Evolutionary conservation across 1,140 invertebrate species (phyloP).

Genomic region (Heliothis virescens): DNA sequence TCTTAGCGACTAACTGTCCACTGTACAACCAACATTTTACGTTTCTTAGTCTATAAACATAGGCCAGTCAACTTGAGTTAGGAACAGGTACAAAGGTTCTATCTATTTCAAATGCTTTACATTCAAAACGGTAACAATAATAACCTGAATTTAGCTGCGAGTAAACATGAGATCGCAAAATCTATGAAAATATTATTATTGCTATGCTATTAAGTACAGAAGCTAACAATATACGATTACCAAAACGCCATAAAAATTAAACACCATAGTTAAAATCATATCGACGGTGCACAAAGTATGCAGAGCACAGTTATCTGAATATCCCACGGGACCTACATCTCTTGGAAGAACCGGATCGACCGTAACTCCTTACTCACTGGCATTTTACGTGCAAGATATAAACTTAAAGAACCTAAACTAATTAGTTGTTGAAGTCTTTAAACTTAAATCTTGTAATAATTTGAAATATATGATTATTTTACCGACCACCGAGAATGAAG

Average conservation of each 20-base stretch:
- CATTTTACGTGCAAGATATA: slow-evolving; percentile 11
- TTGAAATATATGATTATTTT: background rate
- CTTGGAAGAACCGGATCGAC: slow-evolving; percentile 19
- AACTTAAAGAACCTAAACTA: background rate
- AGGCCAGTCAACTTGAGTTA: slow-evolving; percentile 20
- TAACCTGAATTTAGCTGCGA: too few relatives aligned
- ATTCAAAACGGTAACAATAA: background rate
- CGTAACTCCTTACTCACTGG: slow-evolving; percentile 17
- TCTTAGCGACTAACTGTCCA: background rate
- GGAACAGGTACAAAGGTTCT: slow-evolving; percentile 16
- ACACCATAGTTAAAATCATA: slow-evolving; percentile 2
- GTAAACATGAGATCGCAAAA: too few relatives aligned
- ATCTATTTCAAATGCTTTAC: slow-evolving; percentile 2
- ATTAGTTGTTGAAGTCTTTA: background rate
- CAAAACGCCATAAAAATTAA: slow-evolving; percentile 5
- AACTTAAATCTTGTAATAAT: slow-evolving; percentile 1
- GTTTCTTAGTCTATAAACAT: slow-evolving; percentile 13
- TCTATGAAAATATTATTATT: too few relatives aligned
- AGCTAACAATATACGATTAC: too few relatives aligned
- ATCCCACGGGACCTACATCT: slow-evolving; percentile 42
- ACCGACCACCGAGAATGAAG: background rate
- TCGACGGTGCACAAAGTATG: slow-evolving; percentile 11
- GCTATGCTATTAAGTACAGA: too few relatives aligned
- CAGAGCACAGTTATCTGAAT: slow-evolving; percentile 27
- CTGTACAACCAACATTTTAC: background rate